Percentiles rank a stretch among this genome's conserved stretches.
Conservation (phyloP, 2,113 vertebrate genomes). For the Fukomys damarensis region DNA sequence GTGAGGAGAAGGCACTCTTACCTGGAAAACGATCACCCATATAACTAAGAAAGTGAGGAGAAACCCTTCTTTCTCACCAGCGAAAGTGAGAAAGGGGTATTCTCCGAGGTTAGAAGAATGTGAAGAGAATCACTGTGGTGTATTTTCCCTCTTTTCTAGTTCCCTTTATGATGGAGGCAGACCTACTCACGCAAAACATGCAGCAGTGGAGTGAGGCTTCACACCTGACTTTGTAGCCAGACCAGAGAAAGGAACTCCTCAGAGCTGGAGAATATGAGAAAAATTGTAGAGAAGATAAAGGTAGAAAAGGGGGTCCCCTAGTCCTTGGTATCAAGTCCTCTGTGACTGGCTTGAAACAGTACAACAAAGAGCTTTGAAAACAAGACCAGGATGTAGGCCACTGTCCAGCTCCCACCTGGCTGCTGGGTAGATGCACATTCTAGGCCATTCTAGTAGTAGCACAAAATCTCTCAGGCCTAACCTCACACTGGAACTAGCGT, state of each 20-base stretch:
- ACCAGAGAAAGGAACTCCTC: neutral
- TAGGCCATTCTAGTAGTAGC: fast-evolving
- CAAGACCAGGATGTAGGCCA: neutral
- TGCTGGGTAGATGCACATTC: fast-evolving
- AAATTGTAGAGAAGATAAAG: neutral
- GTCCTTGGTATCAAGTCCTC: neutral
- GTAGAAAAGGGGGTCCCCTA: neutral
- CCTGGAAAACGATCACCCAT: neutral
- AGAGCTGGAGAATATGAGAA: neutral
- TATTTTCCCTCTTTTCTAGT: neutral
- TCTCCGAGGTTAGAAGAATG: neutral
- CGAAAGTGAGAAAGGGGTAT: neutral
- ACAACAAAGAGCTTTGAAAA: neutral
- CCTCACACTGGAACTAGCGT: neutral
- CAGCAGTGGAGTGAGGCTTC: neutral
- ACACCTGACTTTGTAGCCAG: neutral
- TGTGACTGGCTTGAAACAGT: neutral
- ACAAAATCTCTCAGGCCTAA: neutral
- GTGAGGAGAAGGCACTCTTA: neutral
- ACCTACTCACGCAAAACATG: neutral
- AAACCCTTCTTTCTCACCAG: neutral
- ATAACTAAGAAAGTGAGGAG: neutral
- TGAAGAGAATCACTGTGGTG: neutral
- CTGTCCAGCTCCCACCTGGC: neutral
- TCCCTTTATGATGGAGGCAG: neutral